Evolutionary conservation across 2,113 vertebrate species (phyloP).

Genomic region (Todiramphus chloris): DNA sequence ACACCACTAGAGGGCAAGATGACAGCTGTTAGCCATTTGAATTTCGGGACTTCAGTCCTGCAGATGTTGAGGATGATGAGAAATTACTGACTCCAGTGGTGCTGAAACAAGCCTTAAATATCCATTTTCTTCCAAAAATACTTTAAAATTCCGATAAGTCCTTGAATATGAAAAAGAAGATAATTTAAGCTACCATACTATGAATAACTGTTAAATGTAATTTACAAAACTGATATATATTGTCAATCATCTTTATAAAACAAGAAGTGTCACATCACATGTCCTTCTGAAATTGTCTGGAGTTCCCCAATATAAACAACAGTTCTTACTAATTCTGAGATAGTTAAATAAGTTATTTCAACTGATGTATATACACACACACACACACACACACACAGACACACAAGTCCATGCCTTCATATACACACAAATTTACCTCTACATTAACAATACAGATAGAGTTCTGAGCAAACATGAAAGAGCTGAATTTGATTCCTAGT

Average conservation of each 20-base stretch:
- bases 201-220: not conserved
- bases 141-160: not conserved
- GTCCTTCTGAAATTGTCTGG: not conserved
- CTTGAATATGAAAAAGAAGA: not conserved
- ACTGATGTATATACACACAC: not conserved
- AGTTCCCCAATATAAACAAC: not conserved
- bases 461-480: not conserved
- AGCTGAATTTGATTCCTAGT: not conserved
- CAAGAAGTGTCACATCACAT: not conserved
- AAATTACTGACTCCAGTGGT: not conserved
- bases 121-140: not conserved
- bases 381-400: no score
- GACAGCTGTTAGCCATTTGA: not conserved
- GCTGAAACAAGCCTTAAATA: not conserved
- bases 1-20: slow-evolving; percentile 42
- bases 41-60: not conserved
- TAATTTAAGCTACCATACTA: not conserved
- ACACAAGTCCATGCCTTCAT: not conserved
- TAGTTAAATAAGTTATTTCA: not conserved
- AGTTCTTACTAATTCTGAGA: not conserved
- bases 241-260: not conserved
- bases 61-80: not conserved
- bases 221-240: not conserved
- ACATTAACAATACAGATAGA: not conserved
- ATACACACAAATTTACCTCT: not conserved